A percentile compares a stretch with the other conserved stretches of the same genome.
phyloP scores from a whole-genome alignment of 2,888 invertebrate genomes.

The Boloria euphrosyne region DNA sequence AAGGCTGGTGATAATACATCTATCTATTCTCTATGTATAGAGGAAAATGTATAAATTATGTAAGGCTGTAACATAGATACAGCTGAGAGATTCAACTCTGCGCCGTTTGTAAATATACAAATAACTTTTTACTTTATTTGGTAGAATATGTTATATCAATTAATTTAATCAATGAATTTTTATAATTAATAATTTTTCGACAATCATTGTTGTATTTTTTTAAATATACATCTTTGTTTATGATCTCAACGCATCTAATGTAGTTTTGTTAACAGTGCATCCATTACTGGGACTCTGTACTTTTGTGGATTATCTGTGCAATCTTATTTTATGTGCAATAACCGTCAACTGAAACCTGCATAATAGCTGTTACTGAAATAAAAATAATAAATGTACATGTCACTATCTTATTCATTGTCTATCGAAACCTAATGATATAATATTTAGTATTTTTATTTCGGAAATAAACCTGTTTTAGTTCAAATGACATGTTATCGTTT shows the following conservation, averaged over 20 bases:
- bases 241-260: slow-evolving; percentile 39
- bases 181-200: slow-evolving; percentile 5
- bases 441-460: slow-evolving; percentile 9
- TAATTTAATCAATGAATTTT: slow-evolving; percentile 7
- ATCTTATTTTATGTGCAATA: slow-evolving; percentile 35
- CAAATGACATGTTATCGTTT: neutral
- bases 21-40: slow-evolving; percentile 57
- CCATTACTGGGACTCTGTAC: neutral
- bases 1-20: slow-evolving; percentile 74
- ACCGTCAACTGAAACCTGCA: slow-evolving; percentile 8
- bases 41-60: slow-evolving; percentile 51
- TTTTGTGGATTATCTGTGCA: slow-evolving; percentile 31
- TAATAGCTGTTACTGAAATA: slow-evolving; percentile 7
- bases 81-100: slow-evolving; percentile 71
- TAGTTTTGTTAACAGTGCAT: slow-evolving; percentile 9
- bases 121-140: slow-evolving; percentile 41
- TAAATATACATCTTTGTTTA: slow-evolving; percentile 22
- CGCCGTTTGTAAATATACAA: slow-evolving; percentile 52
- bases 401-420: neutral
- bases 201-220: slow-evolving; percentile 13
- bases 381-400: slow-evolving; percentile 5
- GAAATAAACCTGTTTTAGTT: slow-evolving; percentile 5
- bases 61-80: slow-evolving; percentile 62
- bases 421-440: neutral
- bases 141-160: slow-evolving; percentile 18